Evolutionary conservation across 2,113 vertebrate species (phyloP).

Genomic region (Corythoichthys intestinalis): DNA sequence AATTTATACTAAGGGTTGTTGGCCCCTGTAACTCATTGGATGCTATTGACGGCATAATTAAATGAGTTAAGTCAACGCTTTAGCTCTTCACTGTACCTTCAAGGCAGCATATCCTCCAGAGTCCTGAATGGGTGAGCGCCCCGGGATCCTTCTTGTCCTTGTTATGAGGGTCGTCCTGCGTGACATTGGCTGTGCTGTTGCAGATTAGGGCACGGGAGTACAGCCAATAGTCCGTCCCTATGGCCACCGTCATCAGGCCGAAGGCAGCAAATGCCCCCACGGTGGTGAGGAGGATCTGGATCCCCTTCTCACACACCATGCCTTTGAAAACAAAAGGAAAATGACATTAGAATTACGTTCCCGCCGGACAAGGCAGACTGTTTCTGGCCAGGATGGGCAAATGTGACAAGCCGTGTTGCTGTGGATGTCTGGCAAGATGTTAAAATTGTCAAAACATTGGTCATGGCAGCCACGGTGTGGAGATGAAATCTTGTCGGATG

Average conservation of each 20-base stretch:
- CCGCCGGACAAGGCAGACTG: background rate
- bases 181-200: slow-evolving; percentile 83
- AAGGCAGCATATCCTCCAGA: slow-evolving; percentile 92
- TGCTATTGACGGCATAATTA: too few relatives aligned
- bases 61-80: background rate
- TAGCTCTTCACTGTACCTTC: slow-evolving; percentile 75
- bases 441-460: background rate
- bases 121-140: slow-evolving; percentile 88
- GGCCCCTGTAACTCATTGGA: too few relatives aligned
- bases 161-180: slow-evolving; percentile 78
- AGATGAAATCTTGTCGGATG: too few relatives aligned
- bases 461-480: background rate
- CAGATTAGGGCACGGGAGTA: slow-evolving; percentile 89
- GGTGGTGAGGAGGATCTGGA: slow-evolving; percentile 88
- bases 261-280: slow-evolving; percentile 91
- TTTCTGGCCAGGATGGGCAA: background rate
- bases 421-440: background rate
- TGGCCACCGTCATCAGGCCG: slow-evolving; percentile 93
- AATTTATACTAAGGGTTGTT: too few relatives aligned
- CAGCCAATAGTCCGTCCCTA: slow-evolving; percentile 94
- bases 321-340: slow-evolving; percentile 61
- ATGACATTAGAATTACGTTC: background rate
- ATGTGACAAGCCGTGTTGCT: background rate
- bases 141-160: slow-evolving; percentile 88
- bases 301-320: slow-evolving; percentile 90